A percentile compares a stretch with the other conserved stretches of the same genome.
phyloP scores from a whole-genome alignment of 2,888 invertebrate species.

The Rhopalosiphum nymphaeae region DNA sequence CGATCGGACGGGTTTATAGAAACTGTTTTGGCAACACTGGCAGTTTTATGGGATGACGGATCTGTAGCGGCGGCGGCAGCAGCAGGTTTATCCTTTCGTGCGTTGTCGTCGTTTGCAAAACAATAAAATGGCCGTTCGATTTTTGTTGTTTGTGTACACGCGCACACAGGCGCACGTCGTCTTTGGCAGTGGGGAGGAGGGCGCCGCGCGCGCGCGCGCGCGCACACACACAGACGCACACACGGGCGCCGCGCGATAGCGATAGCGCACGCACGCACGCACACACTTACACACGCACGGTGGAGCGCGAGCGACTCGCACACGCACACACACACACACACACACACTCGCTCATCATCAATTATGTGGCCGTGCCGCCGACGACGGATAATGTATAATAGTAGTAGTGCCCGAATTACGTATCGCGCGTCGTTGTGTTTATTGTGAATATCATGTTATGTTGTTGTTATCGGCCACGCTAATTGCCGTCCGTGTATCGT shows the following conservation, averaged over 20 bases:
- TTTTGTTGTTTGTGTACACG: constrained; percentile 63
- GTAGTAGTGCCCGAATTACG: constrained; percentile 61
- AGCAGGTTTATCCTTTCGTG: constrained; percentile 65
- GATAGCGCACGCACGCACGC: background rate
- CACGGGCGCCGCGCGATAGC: background rate
- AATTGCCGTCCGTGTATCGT: constrained; percentile 51
- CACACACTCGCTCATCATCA: constrained; percentile 37
- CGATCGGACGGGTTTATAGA: constrained; percentile 59
- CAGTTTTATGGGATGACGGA: constrained; percentile 63
- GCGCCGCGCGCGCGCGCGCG: background rate
- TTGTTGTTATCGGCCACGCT: constrained; percentile 59
- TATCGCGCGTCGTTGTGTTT: constrained; percentile 61
- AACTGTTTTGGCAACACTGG: constrained; percentile 65
- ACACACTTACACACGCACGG: constrained; percentile 13
- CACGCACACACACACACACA: background rate
- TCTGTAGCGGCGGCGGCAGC: constrained; percentile 61
- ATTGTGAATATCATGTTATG: constrained; percentile 65
- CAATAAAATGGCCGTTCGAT: constrained; percentile 65
- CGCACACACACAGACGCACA: background rate
- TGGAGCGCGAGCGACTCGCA: background rate
- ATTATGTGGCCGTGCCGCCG: constrained; percentile 59
- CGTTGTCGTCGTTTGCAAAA: constrained; percentile 64
- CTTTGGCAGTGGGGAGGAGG: background rate
- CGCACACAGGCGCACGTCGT: background rate
- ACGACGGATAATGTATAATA: constrained; percentile 51